Evolutionary conservation across 2,113 vertebrate genomes (phyloP).

Genomic region (Leptobrachium ailaonicum): DNA sequence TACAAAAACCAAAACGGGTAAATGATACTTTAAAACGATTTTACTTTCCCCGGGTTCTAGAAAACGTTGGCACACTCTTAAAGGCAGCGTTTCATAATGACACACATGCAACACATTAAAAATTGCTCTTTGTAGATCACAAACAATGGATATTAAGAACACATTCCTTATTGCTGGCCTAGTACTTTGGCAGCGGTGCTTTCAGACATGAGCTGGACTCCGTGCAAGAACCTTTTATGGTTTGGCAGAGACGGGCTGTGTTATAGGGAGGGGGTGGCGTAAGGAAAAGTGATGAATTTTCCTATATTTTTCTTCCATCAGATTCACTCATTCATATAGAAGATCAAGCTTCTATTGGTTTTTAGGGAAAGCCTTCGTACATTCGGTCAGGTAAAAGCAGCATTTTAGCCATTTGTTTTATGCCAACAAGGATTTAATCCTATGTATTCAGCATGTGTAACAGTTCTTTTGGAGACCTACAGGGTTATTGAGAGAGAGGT

Average conservation of each 20-base stretch:
- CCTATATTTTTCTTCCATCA: constrained; percentile 15
- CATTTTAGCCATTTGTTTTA: no score
- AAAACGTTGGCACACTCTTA: constrained; percentile 67
- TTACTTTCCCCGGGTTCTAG: constrained; percentile 65
- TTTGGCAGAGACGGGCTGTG: constrained; percentile 50
- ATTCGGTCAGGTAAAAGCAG: no score
- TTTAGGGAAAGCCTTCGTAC: no score
- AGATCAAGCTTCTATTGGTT: no score
- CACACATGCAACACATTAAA: constrained; percentile 75
- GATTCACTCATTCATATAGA: neutral
- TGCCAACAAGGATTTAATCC: no score
- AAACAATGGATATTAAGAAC: constrained; percentile 74
- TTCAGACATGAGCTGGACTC: constrained; percentile 53
- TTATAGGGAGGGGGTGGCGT: constrained; percentile 32
- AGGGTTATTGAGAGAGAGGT: no score
- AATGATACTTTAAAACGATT: constrained; percentile 70
- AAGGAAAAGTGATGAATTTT: constrained; percentile 9
- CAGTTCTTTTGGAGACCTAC: no score
- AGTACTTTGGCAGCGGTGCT: constrained; percentile 55
- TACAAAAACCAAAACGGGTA: constrained; percentile 56
- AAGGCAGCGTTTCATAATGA: constrained; percentile 69
- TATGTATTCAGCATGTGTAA: no score
- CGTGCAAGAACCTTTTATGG: constrained; percentile 45
- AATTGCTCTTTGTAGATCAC: constrained; percentile 67
- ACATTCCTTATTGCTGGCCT: constrained; percentile 63